These are phyloP conservation scores for Phalanger gymnotis DNA, from an alignment of 2,797 vertebrate species.

Conservation along the genomic window DNA sequence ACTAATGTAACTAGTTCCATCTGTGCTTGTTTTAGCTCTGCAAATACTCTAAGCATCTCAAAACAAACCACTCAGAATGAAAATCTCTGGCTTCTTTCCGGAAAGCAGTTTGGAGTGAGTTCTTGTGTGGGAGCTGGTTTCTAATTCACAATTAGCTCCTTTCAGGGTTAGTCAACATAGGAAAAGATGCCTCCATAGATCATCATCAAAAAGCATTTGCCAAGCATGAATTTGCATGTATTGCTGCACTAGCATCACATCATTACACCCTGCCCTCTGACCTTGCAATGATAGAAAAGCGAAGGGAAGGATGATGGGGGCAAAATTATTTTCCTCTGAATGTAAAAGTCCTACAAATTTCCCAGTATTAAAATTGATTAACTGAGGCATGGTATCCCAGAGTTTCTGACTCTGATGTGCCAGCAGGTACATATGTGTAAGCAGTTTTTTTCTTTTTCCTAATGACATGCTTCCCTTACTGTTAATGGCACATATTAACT, in stretches of 20 bases:
- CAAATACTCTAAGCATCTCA: slow-evolving; percentile 29
- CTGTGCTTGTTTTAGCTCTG: slow-evolving; percentile 8
- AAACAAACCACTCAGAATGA: slow-evolving; percentile 21
- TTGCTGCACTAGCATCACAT: background rate
- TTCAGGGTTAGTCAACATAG: slow-evolving; percentile 17
- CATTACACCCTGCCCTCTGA: background rate
- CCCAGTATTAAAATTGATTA: slow-evolving; percentile 37
- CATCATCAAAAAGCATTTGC: slow-evolving; percentile 1
- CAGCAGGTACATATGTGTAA: slow-evolving; percentile 28
- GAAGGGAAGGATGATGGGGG: background rate
- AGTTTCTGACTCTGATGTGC: slow-evolving; percentile 5
- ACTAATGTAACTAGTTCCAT: slow-evolving; percentile 42
- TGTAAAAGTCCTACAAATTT: slow-evolving; percentile 40
- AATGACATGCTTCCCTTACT: slow-evolving; percentile 13
- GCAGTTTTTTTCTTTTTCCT: slow-evolving; percentile 24
- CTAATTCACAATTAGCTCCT: slow-evolving; percentile 17
- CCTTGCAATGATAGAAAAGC: background rate
- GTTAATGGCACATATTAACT: slow-evolving; percentile 41
- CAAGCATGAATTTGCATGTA: background rate
- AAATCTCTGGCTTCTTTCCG: background rate
- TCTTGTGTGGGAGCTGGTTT: background rate
- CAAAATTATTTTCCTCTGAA: background rate
- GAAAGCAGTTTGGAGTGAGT: slow-evolving; percentile 16
- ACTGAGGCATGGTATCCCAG: slow-evolving; percentile 9
- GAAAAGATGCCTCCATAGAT: slow-evolving; percentile 7